Percentiles rank a stretch among this genome's conserved stretches.
These are phyloP conservation scores for Heliconius sara DNA, from an alignment of 2,888 invertebrate species.

Conservation along the genomic window DNA sequence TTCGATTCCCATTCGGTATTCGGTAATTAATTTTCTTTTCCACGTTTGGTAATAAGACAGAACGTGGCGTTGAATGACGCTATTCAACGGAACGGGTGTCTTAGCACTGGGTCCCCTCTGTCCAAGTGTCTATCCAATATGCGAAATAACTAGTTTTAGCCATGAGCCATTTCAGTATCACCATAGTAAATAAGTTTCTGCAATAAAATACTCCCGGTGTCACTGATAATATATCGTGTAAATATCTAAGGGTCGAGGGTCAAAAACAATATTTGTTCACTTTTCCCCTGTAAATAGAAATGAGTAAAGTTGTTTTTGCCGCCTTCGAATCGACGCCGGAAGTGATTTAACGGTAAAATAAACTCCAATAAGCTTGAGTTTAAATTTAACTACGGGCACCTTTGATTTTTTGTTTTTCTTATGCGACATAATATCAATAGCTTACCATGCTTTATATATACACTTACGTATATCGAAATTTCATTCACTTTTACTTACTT, in stretches of 20 bases:
- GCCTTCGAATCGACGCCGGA: slow-evolving; percentile 28
- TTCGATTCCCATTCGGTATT: no score
- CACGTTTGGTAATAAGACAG: no score
- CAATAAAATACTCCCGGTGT: slow-evolving; percentile 3
- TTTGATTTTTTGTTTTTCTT: neutral
- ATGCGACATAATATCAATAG: neutral
- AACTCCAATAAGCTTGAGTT: slow-evolving; percentile 14
- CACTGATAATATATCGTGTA: slow-evolving; percentile 22
- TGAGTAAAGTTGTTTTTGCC: slow-evolving; percentile 39
- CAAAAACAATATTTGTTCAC: slow-evolving; percentile 34
- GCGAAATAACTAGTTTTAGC: neutral
- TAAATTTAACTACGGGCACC: neutral
- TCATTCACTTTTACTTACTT: no score
- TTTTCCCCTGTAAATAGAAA: slow-evolving; percentile 39
- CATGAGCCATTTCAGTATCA: neutral
- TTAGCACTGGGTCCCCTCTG: no score
- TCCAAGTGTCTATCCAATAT: no score
- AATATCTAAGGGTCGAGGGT: slow-evolving; percentile 26
- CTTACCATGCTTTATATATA: no score
- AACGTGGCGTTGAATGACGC: no score
- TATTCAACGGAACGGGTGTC: no score
- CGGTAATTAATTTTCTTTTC: no score
- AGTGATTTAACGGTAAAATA: slow-evolving; percentile 35
- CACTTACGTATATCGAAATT: no score
- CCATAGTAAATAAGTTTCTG: slow-evolving; percentile 12